Evolutionary conservation across 2,888 invertebrate genomes (phyloP), one percentile per base, ranked within the genome.

Genomic region (Drosophila ustulata): DNA sequence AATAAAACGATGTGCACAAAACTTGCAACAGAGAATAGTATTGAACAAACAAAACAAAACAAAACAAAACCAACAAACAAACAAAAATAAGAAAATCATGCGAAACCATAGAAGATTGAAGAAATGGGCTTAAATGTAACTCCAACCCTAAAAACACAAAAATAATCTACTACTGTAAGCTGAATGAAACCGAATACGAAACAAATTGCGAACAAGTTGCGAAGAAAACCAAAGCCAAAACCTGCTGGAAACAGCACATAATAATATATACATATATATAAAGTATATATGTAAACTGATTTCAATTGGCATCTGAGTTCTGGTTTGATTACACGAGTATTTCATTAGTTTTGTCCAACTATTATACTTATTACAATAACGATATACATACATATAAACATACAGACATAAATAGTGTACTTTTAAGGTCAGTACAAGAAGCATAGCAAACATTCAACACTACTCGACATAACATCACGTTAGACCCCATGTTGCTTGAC

Each of bases 201-300:
- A 28, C 34, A 34, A 34, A 30, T 30, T 30, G 30, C 30, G 43
- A 75, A 63, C 56, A 37, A 65, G 34, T 58, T 66, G 55, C 55
- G 56, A 69, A 43, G 28, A 49, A 63, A 75, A 61, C 69, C 70
- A 82, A 83, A 81, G 82, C 80, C 69, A 75, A 80, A 56, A 66
- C 67, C 67, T 74, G 77, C 39, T 77, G 63, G 67, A 49, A 63
- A 52, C 68, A 53, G 46, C 67, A 56, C 50, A 63, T 53, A 50
- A 56, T 65, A 41, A 11, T 37, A 37, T 37, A 37, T 37, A 37
- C n/a, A 37, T 11, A 37, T n/a, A 37, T 30, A 30, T 30, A 30
- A 4, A 37, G 18, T 37, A 37, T 37, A n/a, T 11, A 45, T 45
- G 23, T 46, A 45, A 47, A 53, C 34, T 56, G 23, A 57, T 61